Evolutionary conservation across 2,797 vertebrate genomes (phyloP).

Genomic region (Intellagama lesueurii): DNA sequence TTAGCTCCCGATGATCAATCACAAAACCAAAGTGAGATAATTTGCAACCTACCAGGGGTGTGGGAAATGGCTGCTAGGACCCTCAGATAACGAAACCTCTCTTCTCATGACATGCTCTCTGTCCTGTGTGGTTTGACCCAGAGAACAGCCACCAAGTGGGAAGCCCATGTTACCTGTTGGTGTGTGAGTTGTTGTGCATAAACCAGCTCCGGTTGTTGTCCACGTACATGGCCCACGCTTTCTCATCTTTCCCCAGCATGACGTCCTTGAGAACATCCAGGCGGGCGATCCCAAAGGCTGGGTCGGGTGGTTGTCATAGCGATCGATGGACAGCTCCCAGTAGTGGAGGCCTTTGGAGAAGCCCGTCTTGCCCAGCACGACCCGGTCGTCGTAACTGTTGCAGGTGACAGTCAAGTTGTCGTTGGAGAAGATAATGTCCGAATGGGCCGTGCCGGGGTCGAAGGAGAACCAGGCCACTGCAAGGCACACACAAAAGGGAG

Average conservation of each 20-base stretch:
- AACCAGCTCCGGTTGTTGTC: conserved; percentile 99
- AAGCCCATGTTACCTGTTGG: conserved; percentile 87
- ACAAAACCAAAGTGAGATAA: too few relatives aligned
- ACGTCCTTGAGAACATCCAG: conserved; percentile 94
- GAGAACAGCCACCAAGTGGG: not conserved
- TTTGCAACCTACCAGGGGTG: too few relatives aligned
- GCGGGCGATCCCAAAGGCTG: conserved; percentile 93
- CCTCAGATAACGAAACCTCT: too few relatives aligned
- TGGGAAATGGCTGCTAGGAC: too few relatives aligned
- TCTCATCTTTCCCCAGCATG: conserved; percentile 98
- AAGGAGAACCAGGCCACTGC: conserved; percentile 98
- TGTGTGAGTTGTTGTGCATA: conserved; percentile 99
- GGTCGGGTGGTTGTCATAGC: conserved; percentile 98
- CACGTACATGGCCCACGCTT: conserved; percentile 99
- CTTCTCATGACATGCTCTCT: too few relatives aligned
- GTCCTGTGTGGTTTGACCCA: too few relatives aligned
- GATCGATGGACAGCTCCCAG: conserved; percentile 96
- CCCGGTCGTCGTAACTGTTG: conserved; percentile 97
- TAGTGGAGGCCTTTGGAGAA: conserved; percentile 97
- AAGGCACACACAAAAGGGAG: conserved; percentile 47
- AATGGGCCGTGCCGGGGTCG: conserved; percentile 90
- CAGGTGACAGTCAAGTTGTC: conserved; percentile 98
- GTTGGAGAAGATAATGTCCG: conserved; percentile 97
- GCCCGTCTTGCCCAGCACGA: conserved; percentile 91
- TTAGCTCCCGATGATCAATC: too few relatives aligned